phyloP scores from a whole-genome alignment of 2,888 invertebrate genomes.

The Muschampia plurimacula region DNA sequence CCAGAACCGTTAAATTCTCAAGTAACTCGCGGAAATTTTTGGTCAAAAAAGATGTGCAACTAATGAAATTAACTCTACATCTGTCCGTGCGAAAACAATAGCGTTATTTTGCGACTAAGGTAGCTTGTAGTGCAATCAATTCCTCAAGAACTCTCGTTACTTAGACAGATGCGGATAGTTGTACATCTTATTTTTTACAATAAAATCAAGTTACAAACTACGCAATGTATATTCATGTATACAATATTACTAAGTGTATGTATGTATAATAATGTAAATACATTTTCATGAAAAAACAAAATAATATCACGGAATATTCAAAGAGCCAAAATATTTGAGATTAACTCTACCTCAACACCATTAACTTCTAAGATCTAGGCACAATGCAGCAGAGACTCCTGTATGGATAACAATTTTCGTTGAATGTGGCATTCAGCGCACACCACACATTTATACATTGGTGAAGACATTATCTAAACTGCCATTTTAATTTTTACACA shows the following conservation, averaged over 20 bases:
- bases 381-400: slow-evolving; percentile 86
- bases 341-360: slow-evolving; percentile 85
- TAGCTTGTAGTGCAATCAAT: slow-evolving; percentile 64
- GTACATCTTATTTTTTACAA: slow-evolving; percentile 81
- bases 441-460: slow-evolving; percentile 67
- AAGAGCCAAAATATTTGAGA: slow-evolving; percentile 86
- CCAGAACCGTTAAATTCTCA: slow-evolving; percentile 69
- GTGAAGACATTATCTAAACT: slow-evolving; percentile 68
- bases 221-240: slow-evolving; percentile 85
- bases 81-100: slow-evolving; percentile 62
- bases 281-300: slow-evolving; percentile 83
- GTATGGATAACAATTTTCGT: slow-evolving; percentile 84
- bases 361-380: slow-evolving; percentile 86
- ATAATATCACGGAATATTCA: slow-evolving; percentile 86
- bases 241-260: slow-evolving; percentile 83
- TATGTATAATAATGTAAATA: slow-evolving; percentile 84
- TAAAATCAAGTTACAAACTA: slow-evolving; percentile 85
- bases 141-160: slow-evolving; percentile 58
- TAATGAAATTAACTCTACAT: slow-evolving; percentile 57
- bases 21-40: slow-evolving; percentile 75
- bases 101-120: slow-evolving; percentile 53
- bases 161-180: slow-evolving; percentile 72
- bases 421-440: slow-evolving; percentile 78
- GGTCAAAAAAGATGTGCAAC: slow-evolving; percentile 84
- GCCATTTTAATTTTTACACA: slow-evolving; percentile 46